These are phyloP conservation scores for Sebastes diploproa DNA, from an alignment of 2,797 vertebrate species.

Conservation along the genomic window DNA sequence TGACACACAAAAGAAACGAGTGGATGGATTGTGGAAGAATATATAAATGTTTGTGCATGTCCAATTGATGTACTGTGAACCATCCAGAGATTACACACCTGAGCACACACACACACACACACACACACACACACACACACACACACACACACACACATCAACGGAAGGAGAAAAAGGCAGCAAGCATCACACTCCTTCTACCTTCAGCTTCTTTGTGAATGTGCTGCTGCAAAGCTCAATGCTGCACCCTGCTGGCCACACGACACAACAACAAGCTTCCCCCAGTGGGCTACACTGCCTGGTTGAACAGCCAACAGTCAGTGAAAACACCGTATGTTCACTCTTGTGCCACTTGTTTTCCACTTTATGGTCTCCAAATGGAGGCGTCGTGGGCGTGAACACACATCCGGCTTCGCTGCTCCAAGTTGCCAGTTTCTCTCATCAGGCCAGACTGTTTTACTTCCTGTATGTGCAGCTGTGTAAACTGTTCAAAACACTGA, in stretches of 20 bases:
- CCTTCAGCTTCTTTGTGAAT: neutral
- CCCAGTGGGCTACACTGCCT: constrained; percentile 4
- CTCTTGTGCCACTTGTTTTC: constrained; percentile 24
- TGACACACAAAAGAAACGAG: neutral
- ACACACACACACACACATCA: neutral
- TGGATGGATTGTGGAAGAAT: neutral
- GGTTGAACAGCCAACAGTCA: constrained; percentile 40
- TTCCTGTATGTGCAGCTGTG: neutral
- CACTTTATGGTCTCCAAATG: constrained; percentile 17
- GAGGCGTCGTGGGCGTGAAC: neutral
- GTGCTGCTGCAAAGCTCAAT: constrained; percentile 32
- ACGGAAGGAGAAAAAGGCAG: neutral
- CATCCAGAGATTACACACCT: constrained; percentile 10
- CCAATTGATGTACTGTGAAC: neutral
- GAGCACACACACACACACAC: neutral
- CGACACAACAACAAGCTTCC: neutral
- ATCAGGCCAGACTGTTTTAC: neutral
- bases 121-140: neutral
- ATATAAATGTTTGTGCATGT: neutral
- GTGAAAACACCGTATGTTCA: constrained; percentile 40
- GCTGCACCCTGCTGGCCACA: constrained; percentile 57
- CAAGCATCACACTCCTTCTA: neutral
- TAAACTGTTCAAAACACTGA: too few relatives aligned
- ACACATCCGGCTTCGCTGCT: neutral
- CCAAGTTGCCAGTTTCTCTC: neutral